Conservation (phyloP, 2,797 vertebrate genomes). For the Brachyalestes nurse region DNA sequence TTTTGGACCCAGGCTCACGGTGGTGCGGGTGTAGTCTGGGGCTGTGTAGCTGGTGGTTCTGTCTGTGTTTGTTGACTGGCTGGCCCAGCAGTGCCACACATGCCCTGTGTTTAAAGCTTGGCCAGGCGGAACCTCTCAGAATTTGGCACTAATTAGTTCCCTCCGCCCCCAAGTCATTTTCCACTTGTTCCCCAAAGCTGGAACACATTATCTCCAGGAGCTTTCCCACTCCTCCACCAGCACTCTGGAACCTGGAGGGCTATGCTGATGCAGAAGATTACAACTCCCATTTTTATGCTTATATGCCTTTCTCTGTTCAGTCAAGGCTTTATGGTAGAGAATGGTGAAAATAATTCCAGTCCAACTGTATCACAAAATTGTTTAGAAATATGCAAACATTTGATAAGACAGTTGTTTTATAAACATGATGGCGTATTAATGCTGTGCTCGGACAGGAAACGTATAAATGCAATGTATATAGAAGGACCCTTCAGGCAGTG, state of each 20-base stretch:
- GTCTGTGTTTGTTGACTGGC: slow-evolving; percentile 48
- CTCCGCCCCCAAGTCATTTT: slow-evolving; percentile 63
- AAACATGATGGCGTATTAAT: not conserved
- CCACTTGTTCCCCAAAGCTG: slow-evolving; percentile 68
- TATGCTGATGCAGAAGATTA: slow-evolving; percentile 58
- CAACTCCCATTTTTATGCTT: slow-evolving; percentile 48
- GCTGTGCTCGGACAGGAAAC: not conserved
- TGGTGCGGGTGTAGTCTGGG: not conserved
- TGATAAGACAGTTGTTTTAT: not conserved
- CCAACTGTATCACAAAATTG: slow-evolving; percentile 36
- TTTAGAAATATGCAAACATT: slow-evolving; percentile 10
- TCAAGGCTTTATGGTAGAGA: slow-evolving; percentile 21
- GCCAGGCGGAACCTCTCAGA: slow-evolving; percentile 64
- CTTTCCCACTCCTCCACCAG: slow-evolving; percentile 55
- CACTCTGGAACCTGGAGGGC: slow-evolving; percentile 51
- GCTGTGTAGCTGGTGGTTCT: slow-evolving; percentile 25
- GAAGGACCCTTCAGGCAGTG: not conserved
- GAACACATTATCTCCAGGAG: slow-evolving; percentile 66
- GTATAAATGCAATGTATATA: slow-evolving; percentile 4
- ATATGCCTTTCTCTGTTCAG: slow-evolving; percentile 37
- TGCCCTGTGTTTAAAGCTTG: slow-evolving; percentile 65
- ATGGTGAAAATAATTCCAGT: slow-evolving; percentile 21
- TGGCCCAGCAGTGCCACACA: slow-evolving; percentile 56
- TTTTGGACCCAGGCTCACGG: not conserved
- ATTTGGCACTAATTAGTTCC: slow-evolving; percentile 64